Conservation (phyloP, 2,888 invertebrate genomes). For the Acleris literana region DNA sequence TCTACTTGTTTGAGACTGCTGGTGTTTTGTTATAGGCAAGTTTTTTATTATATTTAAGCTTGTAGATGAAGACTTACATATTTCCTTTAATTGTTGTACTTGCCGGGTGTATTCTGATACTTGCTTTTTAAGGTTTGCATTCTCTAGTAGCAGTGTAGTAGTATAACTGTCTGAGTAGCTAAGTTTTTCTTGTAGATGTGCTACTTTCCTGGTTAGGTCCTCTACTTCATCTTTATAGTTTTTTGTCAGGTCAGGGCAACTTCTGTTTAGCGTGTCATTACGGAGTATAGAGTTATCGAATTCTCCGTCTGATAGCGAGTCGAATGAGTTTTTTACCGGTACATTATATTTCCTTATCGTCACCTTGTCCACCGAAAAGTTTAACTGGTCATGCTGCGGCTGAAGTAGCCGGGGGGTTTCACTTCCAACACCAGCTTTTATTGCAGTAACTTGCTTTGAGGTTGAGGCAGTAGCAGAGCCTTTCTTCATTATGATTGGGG, state of each 20-base stretch:
- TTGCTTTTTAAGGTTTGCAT: constrained; percentile 7
- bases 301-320: neutral
- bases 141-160: constrained; percentile 4
- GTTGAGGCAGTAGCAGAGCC: neutral
- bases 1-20: neutral
- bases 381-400: neutral
- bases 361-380: neutral
- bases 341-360: constrained; percentile 5
- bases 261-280: neutral
- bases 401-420: neutral
- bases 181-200: neutral
- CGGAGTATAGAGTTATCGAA: constrained; percentile 5
- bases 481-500: neutral
- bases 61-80: too few species aligned
- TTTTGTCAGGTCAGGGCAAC: neutral
- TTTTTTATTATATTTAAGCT: neutral
- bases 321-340: neutral
- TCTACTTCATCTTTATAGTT: constrained; percentile 11
- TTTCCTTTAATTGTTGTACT: too few species aligned
- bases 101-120: too few species aligned
- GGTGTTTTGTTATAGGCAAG: neutral
- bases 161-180: neutral
- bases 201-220: neutral
- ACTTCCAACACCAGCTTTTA: neutral
- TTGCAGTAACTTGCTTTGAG: neutral